Evolutionary conservation across 1,140 invertebrate genomes (phyloP), one percentile per base, ranked within the genome.

Genomic region (Geopemphigus sp.): DNA sequence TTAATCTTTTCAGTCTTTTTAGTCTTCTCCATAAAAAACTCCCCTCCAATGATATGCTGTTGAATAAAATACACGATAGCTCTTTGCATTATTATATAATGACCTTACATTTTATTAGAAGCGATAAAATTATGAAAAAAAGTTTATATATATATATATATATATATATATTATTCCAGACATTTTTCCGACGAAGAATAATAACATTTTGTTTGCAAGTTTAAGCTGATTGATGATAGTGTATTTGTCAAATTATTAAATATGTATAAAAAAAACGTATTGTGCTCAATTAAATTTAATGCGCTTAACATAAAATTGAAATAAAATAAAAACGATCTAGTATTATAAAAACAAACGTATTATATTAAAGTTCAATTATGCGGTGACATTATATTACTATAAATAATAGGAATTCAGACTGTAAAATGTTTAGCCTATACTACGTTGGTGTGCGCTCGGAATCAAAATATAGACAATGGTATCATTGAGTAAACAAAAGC

Each of bases 1-100:
- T 78, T 63, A 78, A 78, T 78, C 74, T 61, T 78, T 78, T 61
- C 17, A 15, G 56, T 78, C n/a, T 12, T 11, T 72, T 57, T 3
- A n/a, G n/a, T 47, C 6, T 8, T 54, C 53, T 74, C 57, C 32
- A 74, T 59, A 74, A 57, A 59, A 26, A 74, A 72, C 32, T 39
- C 26, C 68, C n/a, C n/a, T n/a, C n/a, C 50, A 29, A 70, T 50
- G 45, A 68, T 70, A 70, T 50, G 24, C 47, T 1, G 66, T 26
- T 54, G 24, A 54, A 72, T 54, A 54, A 32, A 72, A 54, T 54
- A 29, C 11, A n/a, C 54, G 50, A 54, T 29, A 26, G 24, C 11
- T 47, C 4, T 29, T 15, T 2, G 45, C 24, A 15, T 29, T n/a
- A 29, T 54, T 72, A 54, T 72, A 29, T 26, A 19, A 54, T n/a